Base-by-base conservation (phyloP, 2,113 vertebrate genomes). In the Guaruba guarouba region DNA sequence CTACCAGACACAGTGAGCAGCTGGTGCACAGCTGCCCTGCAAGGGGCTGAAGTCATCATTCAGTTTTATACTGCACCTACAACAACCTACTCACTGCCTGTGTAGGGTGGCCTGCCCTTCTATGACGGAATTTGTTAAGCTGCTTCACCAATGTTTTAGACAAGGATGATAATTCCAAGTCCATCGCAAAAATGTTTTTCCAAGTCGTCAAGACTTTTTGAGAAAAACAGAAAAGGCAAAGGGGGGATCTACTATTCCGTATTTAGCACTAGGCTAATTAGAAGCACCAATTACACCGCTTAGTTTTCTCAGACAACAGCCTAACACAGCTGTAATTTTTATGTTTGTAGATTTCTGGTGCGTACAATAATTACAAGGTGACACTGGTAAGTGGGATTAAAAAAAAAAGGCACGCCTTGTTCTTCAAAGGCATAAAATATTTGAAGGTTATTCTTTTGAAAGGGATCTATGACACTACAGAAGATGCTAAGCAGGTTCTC, bases 241-340 rank as follows among this genome's bases (percentile, higher is more conserved):
- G 70, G 86, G 86, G 86, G 86, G 80, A 79, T 75, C 43, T 59
- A 57, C 68, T 51, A 33, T 64, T 91, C 76, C 39, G 69, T 86
- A 82, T 82, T 91, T 74, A 94, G 94, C 79, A 54, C 78, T 1
- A 61, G 82, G 90, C 79, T 95, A 59, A 66, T 83, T 3, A 95
- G 77, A 95, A 97, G 95, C 97, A 97, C 97, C 95, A 86, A 82
- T 63, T 64, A 55, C 20, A 90, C 61, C 44, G 8, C 49, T 95
- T 82, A 69, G 83, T 71, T 90, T 95, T 73, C 75, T 94, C 92
- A 88, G 81, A 48, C 31, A 71, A 79, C 86, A 96, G 96, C 92
- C 93, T 94, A 93, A 59, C 4, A 2, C 5, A 73, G 96, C 91
- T 95, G 94, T 25, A 59, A 28, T 41, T 91, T 82, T 85, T 80